These are phyloP conservation scores for Eriocheir sinensis DNA, from an alignment of 1,140 invertebrate genomes.

Conservation along the genomic window DNA sequence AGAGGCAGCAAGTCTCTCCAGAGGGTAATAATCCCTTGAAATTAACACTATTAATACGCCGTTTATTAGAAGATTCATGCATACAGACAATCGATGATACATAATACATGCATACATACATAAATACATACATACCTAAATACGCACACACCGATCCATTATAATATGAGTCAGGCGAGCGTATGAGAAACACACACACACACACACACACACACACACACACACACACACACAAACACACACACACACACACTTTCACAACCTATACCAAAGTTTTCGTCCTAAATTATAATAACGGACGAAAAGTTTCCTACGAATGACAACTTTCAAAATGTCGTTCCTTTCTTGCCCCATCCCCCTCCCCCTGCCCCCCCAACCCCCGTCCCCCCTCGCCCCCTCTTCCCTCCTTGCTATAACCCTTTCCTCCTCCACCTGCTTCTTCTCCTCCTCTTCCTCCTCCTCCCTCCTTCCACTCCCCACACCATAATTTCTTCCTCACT, in stretches of 20 bases:
- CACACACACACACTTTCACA: neutral
- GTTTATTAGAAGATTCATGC: neutral
- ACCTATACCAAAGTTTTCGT: neutral
- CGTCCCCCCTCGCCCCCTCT: neutral
- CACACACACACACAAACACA: neutral
- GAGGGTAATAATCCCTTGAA: neutral
- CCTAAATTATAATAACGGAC: conserved; percentile 26
- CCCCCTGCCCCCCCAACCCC: neutral
- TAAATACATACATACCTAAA: neutral
- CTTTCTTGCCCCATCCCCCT: neutral
- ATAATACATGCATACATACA: neutral
- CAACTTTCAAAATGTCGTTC: conserved; percentile 16
- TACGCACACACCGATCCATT: too few species aligned
- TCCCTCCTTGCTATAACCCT: neutral
- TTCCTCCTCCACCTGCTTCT: too few species aligned
- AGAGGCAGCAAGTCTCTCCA: neutral
- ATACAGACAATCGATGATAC: neutral
- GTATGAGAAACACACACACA: conserved; percentile 23
- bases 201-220: conserved; percentile 20
- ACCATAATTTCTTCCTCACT: too few species aligned
- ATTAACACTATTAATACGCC: conserved; percentile 7
- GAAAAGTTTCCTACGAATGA: conserved; percentile 16
- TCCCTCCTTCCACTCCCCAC: too few species aligned
- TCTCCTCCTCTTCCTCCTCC: too few species aligned
- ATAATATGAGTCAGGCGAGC: too few species aligned